phyloP scores from a whole-genome alignment of 2,888 invertebrate genomes.

The Pollenia griseotomentosa region DNA sequence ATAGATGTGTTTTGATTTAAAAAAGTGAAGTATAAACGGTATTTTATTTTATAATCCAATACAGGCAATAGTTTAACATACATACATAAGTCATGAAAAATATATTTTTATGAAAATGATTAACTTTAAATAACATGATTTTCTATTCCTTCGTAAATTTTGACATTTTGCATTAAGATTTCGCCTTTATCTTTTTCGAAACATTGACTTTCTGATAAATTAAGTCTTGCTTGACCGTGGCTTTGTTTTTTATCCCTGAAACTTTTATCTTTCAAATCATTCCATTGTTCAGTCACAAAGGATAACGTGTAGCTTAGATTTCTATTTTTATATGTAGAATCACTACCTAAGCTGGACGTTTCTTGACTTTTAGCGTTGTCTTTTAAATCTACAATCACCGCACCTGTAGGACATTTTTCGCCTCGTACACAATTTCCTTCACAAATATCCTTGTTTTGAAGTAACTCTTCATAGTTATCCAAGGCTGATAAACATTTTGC shows the following conservation, averaged over 20 bases:
- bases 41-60: not conserved
- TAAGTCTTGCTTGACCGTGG: not conserved
- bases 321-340: constrained; percentile 1
- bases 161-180: constrained; percentile 77
- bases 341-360: constrained; percentile 72
- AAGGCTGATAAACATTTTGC: constrained; percentile 91
- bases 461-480: constrained; percentile 92
- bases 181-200: constrained; percentile 61
- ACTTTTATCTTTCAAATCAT: constrained; percentile 7
- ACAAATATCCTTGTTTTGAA: constrained; percentile 92
- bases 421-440: constrained; percentile 94
- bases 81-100: not conserved
- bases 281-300: constrained; percentile 78
- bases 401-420: constrained; percentile 93
- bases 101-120: constrained; percentile 4
- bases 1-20: constrained; percentile 8
- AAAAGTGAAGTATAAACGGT: not conserved
- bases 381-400: constrained; percentile 69
- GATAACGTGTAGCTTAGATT: constrained; percentile 72
- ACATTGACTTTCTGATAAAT: not conserved
- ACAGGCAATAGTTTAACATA: no score
- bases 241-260: not conserved
- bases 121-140: not conserved
- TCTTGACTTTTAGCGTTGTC: constrained; percentile 45
- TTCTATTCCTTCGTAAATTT: constrained; percentile 74